Percentiles rank a stretch among this genome's conserved stretches.
Evolutionary conservation across 2,888 invertebrate genomes (phyloP).

Genomic region (Listrodromus nycthemerus): DNA sequence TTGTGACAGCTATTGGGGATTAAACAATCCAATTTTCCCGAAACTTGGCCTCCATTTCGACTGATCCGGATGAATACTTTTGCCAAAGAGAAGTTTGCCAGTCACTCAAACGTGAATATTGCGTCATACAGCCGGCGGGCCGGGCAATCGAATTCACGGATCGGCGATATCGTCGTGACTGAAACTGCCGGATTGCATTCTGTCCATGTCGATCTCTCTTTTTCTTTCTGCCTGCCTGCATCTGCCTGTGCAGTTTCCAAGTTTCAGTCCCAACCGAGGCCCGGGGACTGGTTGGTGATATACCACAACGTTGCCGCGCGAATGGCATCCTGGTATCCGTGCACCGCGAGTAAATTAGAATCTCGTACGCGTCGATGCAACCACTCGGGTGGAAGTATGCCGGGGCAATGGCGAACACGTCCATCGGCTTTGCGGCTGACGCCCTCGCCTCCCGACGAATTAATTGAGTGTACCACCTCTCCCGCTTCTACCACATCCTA

Average conservation of each 20-base stretch:
- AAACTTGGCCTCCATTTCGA: conserved; percentile 52
- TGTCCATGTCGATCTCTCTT: not conserved
- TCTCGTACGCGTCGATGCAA: conserved; percentile 7
- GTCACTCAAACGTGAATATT: conserved; percentile 4
- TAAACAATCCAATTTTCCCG: conserved; percentile 66
- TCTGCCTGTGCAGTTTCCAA: conserved; percentile 14
- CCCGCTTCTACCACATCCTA: conserved; percentile 3
- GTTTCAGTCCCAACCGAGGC: conserved; percentile 1
- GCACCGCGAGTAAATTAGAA: conserved; percentile 40
- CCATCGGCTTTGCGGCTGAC: conserved; percentile 47
- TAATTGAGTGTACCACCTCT: conserved; percentile 43
- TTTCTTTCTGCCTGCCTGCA: conserved; percentile 13
- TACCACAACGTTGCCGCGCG: not conserved
- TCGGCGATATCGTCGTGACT: conserved; percentile 28
- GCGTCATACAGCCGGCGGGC: not conserved
- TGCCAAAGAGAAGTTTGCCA: not conserved
- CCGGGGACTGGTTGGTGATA: not conserved
- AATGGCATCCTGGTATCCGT: conserved; percentile 24
- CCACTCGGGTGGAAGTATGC: conserved; percentile 24
- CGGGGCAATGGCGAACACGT: conserved; percentile 9
- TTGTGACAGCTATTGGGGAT: conserved; percentile 49
- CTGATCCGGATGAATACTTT: conserved; percentile 26
- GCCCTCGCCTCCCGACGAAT: conserved; percentile 27
- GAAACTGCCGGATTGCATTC: conserved; percentile 11
- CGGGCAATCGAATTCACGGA: conserved; percentile 11